Percentiles rank a stretch among this genome's conserved stretches.
Evolutionary conservation across 1,140 invertebrate species (phyloP).

Genomic region (Leptinotarsa defecta): DNA sequence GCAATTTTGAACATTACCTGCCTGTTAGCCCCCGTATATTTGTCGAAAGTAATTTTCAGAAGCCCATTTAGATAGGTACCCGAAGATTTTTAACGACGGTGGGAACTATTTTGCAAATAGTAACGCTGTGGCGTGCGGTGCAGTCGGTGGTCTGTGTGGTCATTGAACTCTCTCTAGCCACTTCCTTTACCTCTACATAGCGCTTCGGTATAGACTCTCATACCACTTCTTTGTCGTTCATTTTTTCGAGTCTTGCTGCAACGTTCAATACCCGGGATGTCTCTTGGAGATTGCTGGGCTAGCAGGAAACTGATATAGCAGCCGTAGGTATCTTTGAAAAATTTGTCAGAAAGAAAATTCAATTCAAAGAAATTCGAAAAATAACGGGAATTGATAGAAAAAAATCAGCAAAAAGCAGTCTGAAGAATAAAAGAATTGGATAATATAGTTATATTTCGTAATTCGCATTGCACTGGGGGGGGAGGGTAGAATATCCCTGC

Average conservation of each 20-base stretch:
- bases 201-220: background rate
- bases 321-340: too few species aligned
- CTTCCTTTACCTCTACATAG: background rate
- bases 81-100: slow-evolving; percentile 1
- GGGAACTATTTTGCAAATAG: slow-evolving; percentile 1
- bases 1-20: too few species aligned
- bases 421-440: too few species aligned
- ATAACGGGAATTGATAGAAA: too few species aligned
- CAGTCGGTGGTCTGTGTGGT: slow-evolving; percentile 4
- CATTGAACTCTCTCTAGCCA: slow-evolving; percentile 7
- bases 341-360: too few species aligned
- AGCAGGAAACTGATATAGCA: too few species aligned
- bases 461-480: too few species aligned
- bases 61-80: background rate
- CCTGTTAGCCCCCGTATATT: background rate
- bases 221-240: background rate
- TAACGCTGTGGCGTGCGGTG: background rate
- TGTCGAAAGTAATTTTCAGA: background rate
- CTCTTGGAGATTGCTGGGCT: too few species aligned
- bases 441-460: too few species aligned
- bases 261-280: background rate
- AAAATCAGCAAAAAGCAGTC: too few species aligned
- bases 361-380: too few species aligned
- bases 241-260: background rate
- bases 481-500: too few species aligned